Percentiles rank a stretch among this genome's conserved stretches.
These are phyloP conservation scores for Drosophila anomalata DNA, from an alignment of 2,888 invertebrate genomes.

Conservation along the genomic window DNA sequence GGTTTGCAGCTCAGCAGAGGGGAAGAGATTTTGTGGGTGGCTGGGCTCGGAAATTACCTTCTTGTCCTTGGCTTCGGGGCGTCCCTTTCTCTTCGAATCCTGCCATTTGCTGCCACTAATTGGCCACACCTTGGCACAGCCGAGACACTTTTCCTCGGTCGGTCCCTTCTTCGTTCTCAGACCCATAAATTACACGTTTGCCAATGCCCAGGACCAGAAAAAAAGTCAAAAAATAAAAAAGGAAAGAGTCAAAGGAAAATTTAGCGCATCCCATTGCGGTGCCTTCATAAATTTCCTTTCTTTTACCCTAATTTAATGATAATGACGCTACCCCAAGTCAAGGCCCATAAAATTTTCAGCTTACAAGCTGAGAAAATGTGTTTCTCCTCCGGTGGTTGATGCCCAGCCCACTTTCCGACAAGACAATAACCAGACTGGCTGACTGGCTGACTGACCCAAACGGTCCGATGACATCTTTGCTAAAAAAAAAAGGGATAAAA, in stretches of 20 bases:
- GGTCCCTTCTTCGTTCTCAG: conserved; percentile 62
- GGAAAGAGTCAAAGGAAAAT: conserved; percentile 66
- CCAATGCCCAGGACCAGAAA: conserved; percentile 36
- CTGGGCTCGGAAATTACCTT: conserved; percentile 17
- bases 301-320: conserved; percentile 74
- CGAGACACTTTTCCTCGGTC: conserved; percentile 8
- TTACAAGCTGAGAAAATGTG: conserved; percentile 77
- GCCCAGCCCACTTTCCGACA: conserved; percentile 36
- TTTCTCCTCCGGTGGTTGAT: conserved; percentile 39
- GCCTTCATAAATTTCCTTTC: conserved; percentile 63
- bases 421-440: conserved; percentile 51
- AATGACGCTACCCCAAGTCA: conserved; percentile 69
- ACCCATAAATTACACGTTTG: conserved; percentile 71
- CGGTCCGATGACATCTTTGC: conserved; percentile 44
- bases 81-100: conserved; percentile 3
- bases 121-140: conserved; percentile 62
- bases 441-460: conserved; percentile 64
- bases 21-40: conserved; percentile 27
- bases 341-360: conserved; percentile 72
- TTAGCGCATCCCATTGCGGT: conserved; percentile 69
- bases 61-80: conserved; percentile 20
- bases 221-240: conserved; percentile 18
- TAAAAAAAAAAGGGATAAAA: conserved; percentile 51
- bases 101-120: conserved; percentile 72
- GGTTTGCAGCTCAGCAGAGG: conserved; percentile 42